phyloP scores from a whole-genome alignment of 2,888 invertebrate species.

The Eristalinus aeneus region DNA sequence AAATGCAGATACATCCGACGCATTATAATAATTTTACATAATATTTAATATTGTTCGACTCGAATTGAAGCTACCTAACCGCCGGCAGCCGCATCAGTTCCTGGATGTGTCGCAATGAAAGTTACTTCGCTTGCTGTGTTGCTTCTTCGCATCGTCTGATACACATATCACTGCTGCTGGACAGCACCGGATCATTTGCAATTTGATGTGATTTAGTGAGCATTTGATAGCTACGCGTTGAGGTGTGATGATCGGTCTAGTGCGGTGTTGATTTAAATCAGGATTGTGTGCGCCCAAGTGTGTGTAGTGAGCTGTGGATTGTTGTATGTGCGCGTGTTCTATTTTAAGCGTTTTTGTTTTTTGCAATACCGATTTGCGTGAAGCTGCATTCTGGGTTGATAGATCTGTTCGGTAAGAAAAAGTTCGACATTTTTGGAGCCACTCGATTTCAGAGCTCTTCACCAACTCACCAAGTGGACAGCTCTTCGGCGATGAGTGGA shows the following conservation, averaged over 20 bases:
- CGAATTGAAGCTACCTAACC: slow-evolving; percentile 6
- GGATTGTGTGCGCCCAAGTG: slow-evolving; percentile 34
- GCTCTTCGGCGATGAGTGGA: not conserved
- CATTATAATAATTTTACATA: slow-evolving; percentile 70
- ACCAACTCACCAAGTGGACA: not conserved
- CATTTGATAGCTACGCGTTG: slow-evolving; percentile 33
- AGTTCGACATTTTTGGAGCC: not conserved
- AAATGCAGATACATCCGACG: slow-evolving; percentile 48
- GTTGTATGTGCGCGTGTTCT: too few species aligned
- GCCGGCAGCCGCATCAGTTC: slow-evolving; percentile 36
- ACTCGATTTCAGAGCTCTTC: too few species aligned
- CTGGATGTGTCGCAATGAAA: slow-evolving; percentile 68
- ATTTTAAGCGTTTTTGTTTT: not conserved
- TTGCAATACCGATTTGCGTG: not conserved
- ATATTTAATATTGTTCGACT: slow-evolving; percentile 31
- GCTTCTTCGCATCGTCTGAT: not conserved
- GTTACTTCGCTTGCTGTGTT: slow-evolving; percentile 21
- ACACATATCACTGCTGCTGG: not conserved
- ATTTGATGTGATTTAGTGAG: slow-evolving; percentile 48
- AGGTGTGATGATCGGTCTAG: slow-evolving; percentile 47
- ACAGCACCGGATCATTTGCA: slow-evolving; percentile 16
- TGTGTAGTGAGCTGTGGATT: not conserved
- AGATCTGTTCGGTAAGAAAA: not conserved
- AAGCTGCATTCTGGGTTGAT: not conserved
- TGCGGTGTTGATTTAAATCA: slow-evolving; percentile 35